Conservation (phyloP, 2,888 invertebrate species). For the Pyralis farinalis region DNA sequence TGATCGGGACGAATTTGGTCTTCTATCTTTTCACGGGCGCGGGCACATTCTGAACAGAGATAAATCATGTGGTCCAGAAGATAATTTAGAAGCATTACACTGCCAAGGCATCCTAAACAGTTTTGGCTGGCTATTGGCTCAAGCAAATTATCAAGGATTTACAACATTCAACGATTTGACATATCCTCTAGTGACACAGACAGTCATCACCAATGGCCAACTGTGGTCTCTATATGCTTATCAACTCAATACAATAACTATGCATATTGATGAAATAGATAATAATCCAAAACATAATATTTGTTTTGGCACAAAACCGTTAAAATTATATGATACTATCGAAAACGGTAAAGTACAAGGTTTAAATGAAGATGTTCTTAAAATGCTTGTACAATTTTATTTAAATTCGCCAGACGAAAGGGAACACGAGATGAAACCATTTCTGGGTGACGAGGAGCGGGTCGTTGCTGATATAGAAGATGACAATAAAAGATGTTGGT, state of each 20-base stretch:
- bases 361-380: constrained; percentile 90
- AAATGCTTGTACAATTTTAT: constrained; percentile 87
- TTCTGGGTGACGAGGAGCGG: constrained; percentile 81
- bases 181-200: constrained; percentile 94
- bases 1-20: constrained; percentile 87
- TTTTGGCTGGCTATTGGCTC: constrained; percentile 89
- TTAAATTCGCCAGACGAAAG: constrained; percentile 84
- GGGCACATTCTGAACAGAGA: constrained; percentile 79
- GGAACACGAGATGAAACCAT: constrained; percentile 86
- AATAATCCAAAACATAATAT: constrained; percentile 88
- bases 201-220: constrained; percentile 93
- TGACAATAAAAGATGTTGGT: constrained; percentile 84
- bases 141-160: constrained; percentile 93
- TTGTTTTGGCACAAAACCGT: constrained; percentile 88
- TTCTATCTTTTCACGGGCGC: constrained; percentile 87
- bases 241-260: constrained; percentile 92
- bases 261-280: constrained; percentile 83
- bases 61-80: constrained; percentile 71
- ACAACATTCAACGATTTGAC: constrained; percentile 94
- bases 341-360: constrained; percentile 87
- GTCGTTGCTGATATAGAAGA: constrained; percentile 85
- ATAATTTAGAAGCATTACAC: constrained; percentile 84
- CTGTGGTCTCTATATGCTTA: constrained; percentile 93
- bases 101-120: constrained; percentile 89
- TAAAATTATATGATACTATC: constrained; percentile 87